Percentiles rank a stretch among this genome's conserved stretches.
Conservation (phyloP, 1,140 invertebrate genomes). For the Camponotus pennsylvanicus region DNA sequence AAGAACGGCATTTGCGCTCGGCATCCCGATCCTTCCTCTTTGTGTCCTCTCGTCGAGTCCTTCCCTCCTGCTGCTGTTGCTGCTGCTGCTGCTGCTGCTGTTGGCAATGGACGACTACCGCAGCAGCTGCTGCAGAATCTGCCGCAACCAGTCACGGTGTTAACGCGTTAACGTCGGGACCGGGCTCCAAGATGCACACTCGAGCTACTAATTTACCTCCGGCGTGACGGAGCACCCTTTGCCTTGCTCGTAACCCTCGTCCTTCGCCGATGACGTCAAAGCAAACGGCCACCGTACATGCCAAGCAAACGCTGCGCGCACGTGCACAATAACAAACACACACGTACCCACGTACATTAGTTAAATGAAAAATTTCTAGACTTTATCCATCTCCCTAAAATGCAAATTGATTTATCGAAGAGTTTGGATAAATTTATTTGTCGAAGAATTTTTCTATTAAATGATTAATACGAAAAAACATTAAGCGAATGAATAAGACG, state of each 20-base stretch:
- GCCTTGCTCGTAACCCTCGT: conserved; percentile 52
- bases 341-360: not conserved
- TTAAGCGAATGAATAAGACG: not conserved
- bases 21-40: conserved; percentile 25
- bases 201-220: conserved; percentile 65
- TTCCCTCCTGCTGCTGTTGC: not conserved
- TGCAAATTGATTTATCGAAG: not conserved
- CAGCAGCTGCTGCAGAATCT: conserved; percentile 44
- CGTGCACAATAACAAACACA: not conserved
- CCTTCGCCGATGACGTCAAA: conserved; percentile 63
- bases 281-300: conserved; percentile 60
- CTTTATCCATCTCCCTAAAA: not conserved
- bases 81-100: conserved; percentile 12
- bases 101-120: conserved; percentile 38
- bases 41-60: conserved; percentile 28
- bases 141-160: conserved; percentile 39
- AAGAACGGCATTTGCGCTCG: conserved; percentile 40
- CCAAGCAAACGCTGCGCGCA: conserved; percentile 9
- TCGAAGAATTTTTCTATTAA: not conserved
- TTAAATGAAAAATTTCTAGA: conserved; percentile 1
- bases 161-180: conserved; percentile 59
- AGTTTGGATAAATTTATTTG: not conserved
- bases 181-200: conserved; percentile 45
- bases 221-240: conserved; percentile 31
- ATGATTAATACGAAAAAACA: not conserved